Evolutionary conservation across 2,113 vertebrate species (phyloP).

Genomic region (Zootoca vivipara): DNA sequence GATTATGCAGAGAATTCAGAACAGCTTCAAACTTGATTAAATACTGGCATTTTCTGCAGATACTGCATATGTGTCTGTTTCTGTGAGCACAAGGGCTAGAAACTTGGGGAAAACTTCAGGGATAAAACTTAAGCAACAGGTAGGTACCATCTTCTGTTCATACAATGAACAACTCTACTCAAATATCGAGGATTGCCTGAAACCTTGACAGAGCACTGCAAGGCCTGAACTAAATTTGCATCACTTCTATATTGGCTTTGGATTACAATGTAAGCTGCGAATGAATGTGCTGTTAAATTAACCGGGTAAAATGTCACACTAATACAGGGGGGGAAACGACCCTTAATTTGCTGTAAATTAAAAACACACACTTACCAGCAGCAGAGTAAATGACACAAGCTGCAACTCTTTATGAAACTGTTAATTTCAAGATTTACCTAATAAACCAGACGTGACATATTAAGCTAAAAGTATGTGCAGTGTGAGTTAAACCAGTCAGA

Average conservation of each 20-base stretch:
- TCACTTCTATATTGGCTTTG: background rate
- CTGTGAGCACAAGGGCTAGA: background rate
- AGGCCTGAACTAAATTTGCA: background rate
- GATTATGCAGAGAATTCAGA: background rate
- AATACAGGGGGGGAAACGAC: background rate
- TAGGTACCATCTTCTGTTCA: background rate
- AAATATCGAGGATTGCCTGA: background rate
- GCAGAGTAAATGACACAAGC: background rate
- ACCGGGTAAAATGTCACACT: background rate
- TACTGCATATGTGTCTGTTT: background rate
- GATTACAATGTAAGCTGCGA: background rate
- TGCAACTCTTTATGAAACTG: background rate
- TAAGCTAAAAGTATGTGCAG: background rate
- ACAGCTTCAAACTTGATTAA: background rate
- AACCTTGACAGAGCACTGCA: background rate
- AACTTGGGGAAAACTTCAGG: background rate
- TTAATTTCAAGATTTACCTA: background rate
- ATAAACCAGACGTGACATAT: background rate
- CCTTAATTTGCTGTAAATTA: too few relatives aligned
- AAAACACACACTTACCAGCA: background rate
- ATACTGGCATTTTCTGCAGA: background rate
- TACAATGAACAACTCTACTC: background rate
- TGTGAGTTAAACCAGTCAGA: background rate
- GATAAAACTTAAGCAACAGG: background rate
- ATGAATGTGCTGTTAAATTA: background rate